Conservation (phyloP, 1,140 invertebrate species). For the Gryon sp. region DNA sequence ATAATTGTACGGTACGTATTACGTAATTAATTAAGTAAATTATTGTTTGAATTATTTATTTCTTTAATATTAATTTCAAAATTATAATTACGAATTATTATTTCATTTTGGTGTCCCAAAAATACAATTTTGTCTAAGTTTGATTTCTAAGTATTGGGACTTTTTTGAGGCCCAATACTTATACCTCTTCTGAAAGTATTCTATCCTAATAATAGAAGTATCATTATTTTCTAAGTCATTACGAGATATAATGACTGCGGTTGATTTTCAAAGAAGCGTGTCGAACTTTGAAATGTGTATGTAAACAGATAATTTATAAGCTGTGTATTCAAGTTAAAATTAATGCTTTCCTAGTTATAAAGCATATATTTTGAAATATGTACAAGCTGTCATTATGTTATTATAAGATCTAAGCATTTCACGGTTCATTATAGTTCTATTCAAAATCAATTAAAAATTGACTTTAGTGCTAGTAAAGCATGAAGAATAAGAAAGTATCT, state of each 20-base stretch:
- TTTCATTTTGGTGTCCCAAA: not conserved
- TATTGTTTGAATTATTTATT: no score
- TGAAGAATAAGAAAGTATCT: slow-evolving; percentile 26
- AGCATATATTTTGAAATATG: not conserved
- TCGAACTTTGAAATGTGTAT: not conserved
- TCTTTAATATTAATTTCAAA: no score
- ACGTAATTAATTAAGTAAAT: no score
- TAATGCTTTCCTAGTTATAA: not conserved
- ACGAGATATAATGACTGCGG: not conserved
- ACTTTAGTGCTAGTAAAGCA: slow-evolving; percentile 32
- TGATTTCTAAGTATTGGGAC: no score
- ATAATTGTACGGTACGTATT: no score
- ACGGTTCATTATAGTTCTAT: slow-evolving; percentile 32
- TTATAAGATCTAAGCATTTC: no score
- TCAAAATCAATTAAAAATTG: slow-evolving; percentile 46
- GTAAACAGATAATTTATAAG: not conserved
- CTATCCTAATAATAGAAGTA: slow-evolving; percentile 12
- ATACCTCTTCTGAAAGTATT: no score
- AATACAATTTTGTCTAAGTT: no score
- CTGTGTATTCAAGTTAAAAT: not conserved
- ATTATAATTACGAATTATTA: no score
- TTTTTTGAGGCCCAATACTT: no score
- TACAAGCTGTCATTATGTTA: no score
- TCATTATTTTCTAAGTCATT: slow-evolving; percentile 25
- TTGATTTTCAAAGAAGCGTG: slow-evolving; percentile 2